Base-by-base conservation (phyloP, 1,140 invertebrate species). In the Lepeophtheirus salmonis region DNA sequence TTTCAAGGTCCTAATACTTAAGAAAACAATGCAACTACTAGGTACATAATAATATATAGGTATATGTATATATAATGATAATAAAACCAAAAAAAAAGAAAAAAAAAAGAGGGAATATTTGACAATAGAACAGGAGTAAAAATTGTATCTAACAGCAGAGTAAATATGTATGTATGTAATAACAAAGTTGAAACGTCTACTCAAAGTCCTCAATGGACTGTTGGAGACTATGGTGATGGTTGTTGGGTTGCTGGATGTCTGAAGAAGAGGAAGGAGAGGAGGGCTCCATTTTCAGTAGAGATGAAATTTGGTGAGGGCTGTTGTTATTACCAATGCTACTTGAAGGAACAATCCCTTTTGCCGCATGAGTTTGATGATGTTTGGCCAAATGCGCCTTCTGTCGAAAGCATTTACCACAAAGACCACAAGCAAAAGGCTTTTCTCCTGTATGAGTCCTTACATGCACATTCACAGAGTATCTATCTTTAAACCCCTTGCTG, bases 351-450 rank as follows among this genome's bases (percentile, higher is more conserved):
- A 16, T 12, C 10, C 67, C 67, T 67, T 84, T 82, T 6, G 83
- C 82, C 62, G 86, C 81, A 71, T 97, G 91, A 17, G 90, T 95
- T 71, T 94, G 87, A 70, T 95, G 91, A 72, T 97, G 91, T 70
- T 97, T 97, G 57, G 91, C 91, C 56, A 97, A 77, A 69, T 97
- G 92, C 0, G 90, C 91, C 70, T 96, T 96, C 71, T 97, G 91
- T 17, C 90, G 78, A 73, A 90, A 90, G 65, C 83, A 87, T 68
- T 89, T 90, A n/a, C 84, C 85, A 66, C 87, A 91, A 16, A 89
- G 72, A 6, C 83, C 83, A 68, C 87, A 91, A 4, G 84, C 78
- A 68, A 91, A 91, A 0, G 87, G 87, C 67, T 90, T 90, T 69
- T 90, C 86, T 1, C n/a, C 85, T 0, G 86, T 91, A 67, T 91